Evolutionary conservation across 2,888 invertebrate species (phyloP).

Genomic region (Schizaphis graminum): DNA sequence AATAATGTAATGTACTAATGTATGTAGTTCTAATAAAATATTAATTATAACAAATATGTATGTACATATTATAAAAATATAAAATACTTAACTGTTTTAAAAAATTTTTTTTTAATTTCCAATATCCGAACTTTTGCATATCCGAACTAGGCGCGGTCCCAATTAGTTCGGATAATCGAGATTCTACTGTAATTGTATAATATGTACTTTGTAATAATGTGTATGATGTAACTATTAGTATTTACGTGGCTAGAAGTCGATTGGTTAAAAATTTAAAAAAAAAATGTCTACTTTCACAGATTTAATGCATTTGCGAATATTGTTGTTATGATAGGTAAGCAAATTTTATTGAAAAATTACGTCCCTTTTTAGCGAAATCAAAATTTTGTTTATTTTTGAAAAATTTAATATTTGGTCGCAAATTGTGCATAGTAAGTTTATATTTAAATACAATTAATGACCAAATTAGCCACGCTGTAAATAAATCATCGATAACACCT

Average conservation of each 20-base stretch:
- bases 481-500: not conserved
- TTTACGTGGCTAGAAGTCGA: not conserved
- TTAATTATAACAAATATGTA: too few relatives aligned
- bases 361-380: not conserved
- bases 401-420: conserved; percentile 17
- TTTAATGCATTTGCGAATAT: not conserved
- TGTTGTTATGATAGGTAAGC: not conserved
- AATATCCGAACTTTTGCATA: too few relatives aligned
- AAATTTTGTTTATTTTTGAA: not conserved
- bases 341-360: not conserved
- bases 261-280: too few relatives aligned
- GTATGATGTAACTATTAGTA: not conserved
- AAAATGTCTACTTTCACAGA: not conserved
- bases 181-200: too few relatives aligned
- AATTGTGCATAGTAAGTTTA: conserved; percentile 45
- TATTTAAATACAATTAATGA: conserved; percentile 44
- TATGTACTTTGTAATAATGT: not conserved
- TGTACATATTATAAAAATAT: too few relatives aligned
- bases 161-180: too few relatives aligned
- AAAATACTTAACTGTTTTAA: too few relatives aligned
- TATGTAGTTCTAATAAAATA: too few relatives aligned
- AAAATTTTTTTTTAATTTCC: too few relatives aligned
- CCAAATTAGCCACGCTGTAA: not conserved
- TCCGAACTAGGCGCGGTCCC: too few relatives aligned
- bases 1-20: too few relatives aligned